A percentile compares a stretch with the other conserved stretches of the same genome.
Conservation (phyloP, 2,888 invertebrate species). For the Cartodere bifasciata region DNA sequence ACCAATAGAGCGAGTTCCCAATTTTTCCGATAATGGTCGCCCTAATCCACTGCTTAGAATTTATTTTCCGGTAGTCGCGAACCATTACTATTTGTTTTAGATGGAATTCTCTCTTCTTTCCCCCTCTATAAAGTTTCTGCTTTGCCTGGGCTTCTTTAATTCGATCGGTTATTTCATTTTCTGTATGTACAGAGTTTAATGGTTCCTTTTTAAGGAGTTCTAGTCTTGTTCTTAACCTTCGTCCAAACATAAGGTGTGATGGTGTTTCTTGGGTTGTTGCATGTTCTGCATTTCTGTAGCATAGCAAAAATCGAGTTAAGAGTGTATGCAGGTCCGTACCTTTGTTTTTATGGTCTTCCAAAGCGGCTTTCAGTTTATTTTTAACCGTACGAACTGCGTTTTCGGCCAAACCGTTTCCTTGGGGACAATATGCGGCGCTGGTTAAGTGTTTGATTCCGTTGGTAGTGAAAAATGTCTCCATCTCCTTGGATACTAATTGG, state of each 20-base stretch:
- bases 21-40: slow-evolving; percentile 8
- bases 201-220: slow-evolving; percentile 1
- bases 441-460: slow-evolving; percentile 10
- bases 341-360: slow-evolving; percentile 5
- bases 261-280: slow-evolving; percentile 8
- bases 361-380: slow-evolving; percentile 5
- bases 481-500: slow-evolving; percentile 5
- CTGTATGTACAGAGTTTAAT: no score
- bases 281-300: slow-evolving; percentile 7
- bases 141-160: neutral
- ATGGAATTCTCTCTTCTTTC: slow-evolving; percentile 6
- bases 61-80: slow-evolving; percentile 10
- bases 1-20: slow-evolving; percentile 9
- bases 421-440: slow-evolving; percentile 8
- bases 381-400: slow-evolving; percentile 9
- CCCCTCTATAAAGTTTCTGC: neutral
- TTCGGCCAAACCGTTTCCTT: slow-evolving; percentile 10
- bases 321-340: slow-evolving; percentile 1
- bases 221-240: slow-evolving; percentile 8
- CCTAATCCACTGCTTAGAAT: slow-evolving; percentile 10
- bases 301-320: slow-evolving; percentile 4
- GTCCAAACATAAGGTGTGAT: slow-evolving; percentile 5
- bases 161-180: neutral
- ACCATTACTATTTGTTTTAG: slow-evolving; percentile 10
- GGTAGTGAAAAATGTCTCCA: slow-evolving; percentile 7